Evolutionary conservation across 2,888 invertebrate species (phyloP), one percentile per base, ranked within the genome.

Genomic region (Dastarcus helophoroides): DNA sequence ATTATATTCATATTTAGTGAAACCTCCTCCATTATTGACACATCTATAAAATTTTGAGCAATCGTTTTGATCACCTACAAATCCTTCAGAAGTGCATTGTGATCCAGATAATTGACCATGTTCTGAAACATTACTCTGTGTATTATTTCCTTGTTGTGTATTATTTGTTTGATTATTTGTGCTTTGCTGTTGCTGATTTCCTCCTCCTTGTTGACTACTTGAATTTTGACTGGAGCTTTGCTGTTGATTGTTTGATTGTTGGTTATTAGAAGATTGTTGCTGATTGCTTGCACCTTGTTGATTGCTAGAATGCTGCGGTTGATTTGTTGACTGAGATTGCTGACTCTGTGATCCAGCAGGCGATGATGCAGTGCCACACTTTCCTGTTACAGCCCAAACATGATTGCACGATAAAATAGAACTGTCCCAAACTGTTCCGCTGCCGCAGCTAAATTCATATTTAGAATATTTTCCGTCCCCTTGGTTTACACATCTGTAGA

Each of bases 41-140:
- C 85, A 85, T 41, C 83, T 69, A 52, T 80, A 81, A 61, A 84
- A 85, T 53, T 76, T 79, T 36, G 67, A 73, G 50, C 84, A 85
- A 48, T 83, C 69, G 24, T 62, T 61, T 21, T 68, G 63, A 56
- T 84, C 74, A 8, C 74, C 71, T 48, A 76, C 69, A 54, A 80
- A 85, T 27, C 85, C 85, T 53, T 79, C 77, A 40, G 62, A 54
- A n/a, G 56, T 61, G 50, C 81, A 81, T 29, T 51, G 31, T 19
- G 32, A 31, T 9, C 42, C 43, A 14, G 34, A 40, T 3, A 40
- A 15, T 31, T 39, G 34, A 1, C 42, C 38, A 9, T 22, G 36
- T 29, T 36, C 19, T 17, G 19, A 6, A 8, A 8, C 8, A 17
- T 17, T 8, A 17, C 6, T n/a, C 19, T 6, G 19, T 17, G 19